A percentile compares a stretch with the other conserved stretches of the same genome.
These are phyloP conservation scores for Pygoscelis adeliae DNA, from an alignment of 2,113 vertebrate species.

Conservation along the genomic window DNA sequence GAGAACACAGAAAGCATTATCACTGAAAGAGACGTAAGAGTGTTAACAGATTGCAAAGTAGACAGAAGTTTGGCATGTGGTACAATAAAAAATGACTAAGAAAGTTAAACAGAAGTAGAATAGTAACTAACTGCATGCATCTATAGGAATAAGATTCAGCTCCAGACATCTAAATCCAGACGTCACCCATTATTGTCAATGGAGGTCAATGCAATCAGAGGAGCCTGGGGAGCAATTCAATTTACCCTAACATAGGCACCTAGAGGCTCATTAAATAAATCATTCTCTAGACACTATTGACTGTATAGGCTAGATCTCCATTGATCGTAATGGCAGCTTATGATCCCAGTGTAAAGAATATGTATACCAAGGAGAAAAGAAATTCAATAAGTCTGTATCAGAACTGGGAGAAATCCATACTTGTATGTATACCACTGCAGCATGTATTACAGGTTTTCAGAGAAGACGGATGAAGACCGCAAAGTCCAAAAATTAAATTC, in stretches of 20 bases:
- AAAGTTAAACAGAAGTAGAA: neutral
- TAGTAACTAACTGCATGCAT: neutral
- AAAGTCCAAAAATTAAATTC: neutral
- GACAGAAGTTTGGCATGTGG: neutral
- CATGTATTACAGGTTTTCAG: neutral
- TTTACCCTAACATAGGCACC: neutral
- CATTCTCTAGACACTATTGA: neutral
- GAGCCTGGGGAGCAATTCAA: neutral
- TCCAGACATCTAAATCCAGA: neutral
- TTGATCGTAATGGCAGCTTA: neutral
- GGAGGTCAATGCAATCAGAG: neutral
- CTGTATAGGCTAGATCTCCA: neutral
- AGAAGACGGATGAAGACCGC: neutral
- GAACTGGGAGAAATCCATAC: neutral
- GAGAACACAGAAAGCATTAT: neutral
- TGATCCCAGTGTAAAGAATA: neutral
- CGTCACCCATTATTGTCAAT: neutral
- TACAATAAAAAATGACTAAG: neutral
- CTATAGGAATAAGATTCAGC: neutral
- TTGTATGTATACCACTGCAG: neutral
- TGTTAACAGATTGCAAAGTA: neutral
- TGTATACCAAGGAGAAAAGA: neutral
- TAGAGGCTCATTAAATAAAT: neutral
- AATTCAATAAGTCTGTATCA: neutral
- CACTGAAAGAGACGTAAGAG: neutral